A percentile compares a stretch with the other conserved stretches of the same genome.
Evolutionary conservation across 2,113 vertebrate genomes (phyloP).

Genomic region (Herpetotheres cachinnans): DNA sequence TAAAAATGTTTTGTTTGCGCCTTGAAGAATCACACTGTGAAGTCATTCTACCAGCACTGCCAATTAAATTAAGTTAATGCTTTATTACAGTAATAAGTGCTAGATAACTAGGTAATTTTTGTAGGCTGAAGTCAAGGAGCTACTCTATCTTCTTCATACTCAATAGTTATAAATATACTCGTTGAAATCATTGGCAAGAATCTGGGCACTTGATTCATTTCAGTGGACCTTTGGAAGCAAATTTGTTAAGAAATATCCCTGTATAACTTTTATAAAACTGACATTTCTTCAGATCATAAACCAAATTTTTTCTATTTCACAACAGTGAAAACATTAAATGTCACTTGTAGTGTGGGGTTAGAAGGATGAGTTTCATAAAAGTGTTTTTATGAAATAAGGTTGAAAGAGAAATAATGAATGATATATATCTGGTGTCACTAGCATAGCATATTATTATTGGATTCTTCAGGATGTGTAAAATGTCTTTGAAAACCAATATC

Average conservation of each 20-base stretch:
- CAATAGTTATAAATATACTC: neutral
- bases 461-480: neutral
- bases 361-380: constrained; percentile 38
- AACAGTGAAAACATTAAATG: neutral
- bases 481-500: neutral
- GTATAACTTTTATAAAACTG: neutral
- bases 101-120: neutral
- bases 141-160: neutral
- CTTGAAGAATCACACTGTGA: neutral
- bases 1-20: neutral
- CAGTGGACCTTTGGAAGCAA: neutral
- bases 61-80: neutral
- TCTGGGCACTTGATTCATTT: constrained; percentile 4
- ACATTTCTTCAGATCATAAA: neutral
- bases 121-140: neutral
- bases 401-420: neutral
- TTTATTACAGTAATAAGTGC: neutral
- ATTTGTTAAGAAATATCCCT: neutral
- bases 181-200: neutral
- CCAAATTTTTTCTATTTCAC: neutral
- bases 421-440: neutral
- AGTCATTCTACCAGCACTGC: neutral
- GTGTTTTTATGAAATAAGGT: neutral
- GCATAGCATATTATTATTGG: neutral
- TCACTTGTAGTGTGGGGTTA: neutral